These are phyloP conservation scores for Ommatoiulus sabulosus DNA, from an alignment of 2,888 invertebrate genomes.

Conservation along the genomic window DNA sequence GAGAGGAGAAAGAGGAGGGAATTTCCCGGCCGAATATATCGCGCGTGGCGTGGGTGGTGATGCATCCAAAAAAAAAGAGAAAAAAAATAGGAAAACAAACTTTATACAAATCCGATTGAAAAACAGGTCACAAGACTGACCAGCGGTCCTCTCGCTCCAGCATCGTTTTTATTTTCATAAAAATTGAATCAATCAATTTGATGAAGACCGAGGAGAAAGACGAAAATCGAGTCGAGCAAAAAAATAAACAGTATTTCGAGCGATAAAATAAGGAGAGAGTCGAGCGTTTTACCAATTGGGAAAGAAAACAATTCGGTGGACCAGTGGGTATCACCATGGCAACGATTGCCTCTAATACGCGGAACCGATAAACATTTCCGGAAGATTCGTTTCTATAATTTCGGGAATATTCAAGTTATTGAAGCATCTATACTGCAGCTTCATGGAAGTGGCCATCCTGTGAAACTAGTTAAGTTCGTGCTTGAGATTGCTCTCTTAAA, in stretches of 20 bases:
- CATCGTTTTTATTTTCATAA: slow-evolving; percentile 26
- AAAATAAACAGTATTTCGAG: neutral
- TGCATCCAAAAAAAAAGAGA: neutral
- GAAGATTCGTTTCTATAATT: too few relatives aligned
- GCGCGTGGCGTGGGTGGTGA: neutral
- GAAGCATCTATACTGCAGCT: too few relatives aligned
- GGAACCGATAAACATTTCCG: too few relatives aligned
- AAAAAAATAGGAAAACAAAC: neutral
- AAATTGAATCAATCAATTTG: slow-evolving; percentile 39
- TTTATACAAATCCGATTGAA: slow-evolving; percentile 9
- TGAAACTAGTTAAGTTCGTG: too few relatives aligned
- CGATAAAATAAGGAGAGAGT: neutral
- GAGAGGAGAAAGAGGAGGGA: neutral
- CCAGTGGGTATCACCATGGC: neutral
- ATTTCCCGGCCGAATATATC: neutral
- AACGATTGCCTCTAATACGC: neutral
- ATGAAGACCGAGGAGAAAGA: neutral
- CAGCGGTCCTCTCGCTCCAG: neutral
- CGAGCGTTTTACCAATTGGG: neutral
- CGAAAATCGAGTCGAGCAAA: neutral
- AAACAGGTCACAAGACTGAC: slow-evolving; percentile 43
- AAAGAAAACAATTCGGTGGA: neutral
- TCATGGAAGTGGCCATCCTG: too few relatives aligned
- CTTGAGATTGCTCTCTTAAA: too few relatives aligned
- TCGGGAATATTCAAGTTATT: too few relatives aligned